Percentiles rank a stretch among this genome's conserved stretches.
phyloP scores from a whole-genome alignment of 2,797 vertebrate species.

The Notolepis coatsorum region DNA sequence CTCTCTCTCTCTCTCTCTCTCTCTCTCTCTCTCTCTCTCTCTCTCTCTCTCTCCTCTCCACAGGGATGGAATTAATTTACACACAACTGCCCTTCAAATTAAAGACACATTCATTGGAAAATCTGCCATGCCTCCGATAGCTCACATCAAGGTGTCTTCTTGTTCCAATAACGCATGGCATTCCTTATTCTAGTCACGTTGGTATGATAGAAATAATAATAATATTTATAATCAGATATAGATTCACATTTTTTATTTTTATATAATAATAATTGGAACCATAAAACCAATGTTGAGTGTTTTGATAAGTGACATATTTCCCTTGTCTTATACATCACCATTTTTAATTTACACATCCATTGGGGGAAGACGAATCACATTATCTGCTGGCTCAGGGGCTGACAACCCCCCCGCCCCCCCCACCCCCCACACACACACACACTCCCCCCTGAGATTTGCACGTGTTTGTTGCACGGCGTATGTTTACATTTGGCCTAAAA shows the following conservation, averaged over 20 bases:
- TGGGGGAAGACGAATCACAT: conserved; percentile 60
- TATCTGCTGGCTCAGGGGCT: conserved; percentile 39
- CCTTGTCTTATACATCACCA: conserved; percentile 18
- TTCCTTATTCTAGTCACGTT: conserved; percentile 10
- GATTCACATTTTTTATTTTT: conserved; percentile 21
- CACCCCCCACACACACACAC: no score
- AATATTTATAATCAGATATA: no score
- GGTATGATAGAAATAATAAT: no score
- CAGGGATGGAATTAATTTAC: conserved; percentile 46
- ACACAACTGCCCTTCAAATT: conserved; percentile 53
- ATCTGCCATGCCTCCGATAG: conserved; percentile 13
- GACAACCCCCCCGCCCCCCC: no score
- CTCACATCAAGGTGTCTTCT: conserved; percentile 19
- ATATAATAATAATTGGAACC: conserved; percentile 12
- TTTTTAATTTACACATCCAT: conserved; percentile 71
- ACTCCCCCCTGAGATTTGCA: conserved; percentile 74
- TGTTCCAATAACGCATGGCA: conserved; percentile 15
- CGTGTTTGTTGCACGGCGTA: conserved; percentile 34
- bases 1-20: background rate
- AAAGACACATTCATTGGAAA: conserved; percentile 39
- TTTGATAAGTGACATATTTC: conserved; percentile 40
- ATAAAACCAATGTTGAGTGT: conserved; percentile 52
- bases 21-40: background rate
- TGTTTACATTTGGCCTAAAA: conserved; percentile 84
- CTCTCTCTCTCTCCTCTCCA: background rate